Evolutionary conservation across 2,888 invertebrate species (phyloP), one percentile per base, ranked within the genome.

Genomic region (Melipona beecheii): DNA sequence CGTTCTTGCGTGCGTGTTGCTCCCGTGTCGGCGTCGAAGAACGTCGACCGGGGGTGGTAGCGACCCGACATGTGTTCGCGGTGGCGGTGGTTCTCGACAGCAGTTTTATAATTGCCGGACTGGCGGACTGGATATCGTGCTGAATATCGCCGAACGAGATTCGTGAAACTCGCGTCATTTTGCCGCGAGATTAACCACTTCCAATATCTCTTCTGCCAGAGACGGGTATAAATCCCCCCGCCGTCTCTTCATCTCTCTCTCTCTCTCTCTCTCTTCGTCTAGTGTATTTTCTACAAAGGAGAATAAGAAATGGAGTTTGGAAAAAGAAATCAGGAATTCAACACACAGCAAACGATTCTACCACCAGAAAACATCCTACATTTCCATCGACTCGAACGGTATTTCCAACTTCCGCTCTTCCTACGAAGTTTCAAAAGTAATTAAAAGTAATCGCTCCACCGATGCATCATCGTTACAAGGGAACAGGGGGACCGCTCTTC

Each of bases 61-160:
- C 71, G 83, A 72, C 56, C 73, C 88, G 90, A 92, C 92, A 92
- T 92, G 91, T 92, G 93, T 92, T 93, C 89, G 88, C 85, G 90
- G 85, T 86, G 90, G 79, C 86, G 86, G 83, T 87, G 84, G 82
- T 81, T 86, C 88, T 87, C 83, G 90, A 91, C 90, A 89, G 78
- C 90, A 91, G 89, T 92, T 92, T 92, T 91, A 92, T 92, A 92
- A 93, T 92, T 92, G 92, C 88, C 60, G 27, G 9, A 5, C 86
- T 84, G 82, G 81, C 60, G 24, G 19, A 5, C 86, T 84, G 82
- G 81, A 84, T 90, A 88, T 89, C 89, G 87, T 78, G 84, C 65
- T 75, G 72, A 58, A n/a, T n/a, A n/a, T 86, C 78, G 87, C 78
- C 80, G 72, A n/a, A 80, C 87, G 81, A 84, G 89, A 89, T 89